Evolutionary conservation across 2,888 invertebrate genomes (phyloP).

Genomic region (Andricus quercusramuli): DNA sequence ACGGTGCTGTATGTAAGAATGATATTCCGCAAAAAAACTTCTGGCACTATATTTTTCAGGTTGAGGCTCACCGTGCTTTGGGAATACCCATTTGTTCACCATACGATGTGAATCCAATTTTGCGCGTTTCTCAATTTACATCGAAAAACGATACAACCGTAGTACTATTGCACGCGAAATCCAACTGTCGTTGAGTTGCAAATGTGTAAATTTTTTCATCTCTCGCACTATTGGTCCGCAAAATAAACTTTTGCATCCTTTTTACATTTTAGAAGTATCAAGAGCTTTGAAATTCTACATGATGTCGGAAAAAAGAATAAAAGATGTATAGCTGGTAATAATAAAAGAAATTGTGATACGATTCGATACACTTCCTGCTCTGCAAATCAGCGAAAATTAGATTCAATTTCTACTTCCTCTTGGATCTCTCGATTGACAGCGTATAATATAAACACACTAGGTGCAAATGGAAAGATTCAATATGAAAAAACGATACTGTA

Average conservation of each 20-base stretch:
- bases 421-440: background rate
- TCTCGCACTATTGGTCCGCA: background rate
- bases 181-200: slow-evolving; percentile 12
- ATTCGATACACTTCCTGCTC: no score
- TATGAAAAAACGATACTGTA: background rate
- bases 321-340: no score
- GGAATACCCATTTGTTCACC: background rate
- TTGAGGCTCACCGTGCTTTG: no score
- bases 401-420: background rate
- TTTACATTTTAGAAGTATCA: background rate
- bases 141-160: slow-evolving; percentile 16
- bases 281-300: background rate
- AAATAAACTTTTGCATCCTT: slow-evolving; percentile 6
- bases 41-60: no score
- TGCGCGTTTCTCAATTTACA: slow-evolving; percentile 17
- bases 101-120: slow-evolving; percentile 18
- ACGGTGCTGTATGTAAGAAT: no score
- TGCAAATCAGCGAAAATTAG: slow-evolving; percentile 3
- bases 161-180: slow-evolving; percentile 6
- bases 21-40: no score
- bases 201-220: slow-evolving; percentile 12
- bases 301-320: no score
- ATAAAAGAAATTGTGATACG: slow-evolving; percentile 11
- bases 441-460: background rate
- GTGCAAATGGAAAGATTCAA: background rate